Evolutionary conservation across 2,888 invertebrate genomes (phyloP).

Genomic region (Pseudococcus viburni): DNA sequence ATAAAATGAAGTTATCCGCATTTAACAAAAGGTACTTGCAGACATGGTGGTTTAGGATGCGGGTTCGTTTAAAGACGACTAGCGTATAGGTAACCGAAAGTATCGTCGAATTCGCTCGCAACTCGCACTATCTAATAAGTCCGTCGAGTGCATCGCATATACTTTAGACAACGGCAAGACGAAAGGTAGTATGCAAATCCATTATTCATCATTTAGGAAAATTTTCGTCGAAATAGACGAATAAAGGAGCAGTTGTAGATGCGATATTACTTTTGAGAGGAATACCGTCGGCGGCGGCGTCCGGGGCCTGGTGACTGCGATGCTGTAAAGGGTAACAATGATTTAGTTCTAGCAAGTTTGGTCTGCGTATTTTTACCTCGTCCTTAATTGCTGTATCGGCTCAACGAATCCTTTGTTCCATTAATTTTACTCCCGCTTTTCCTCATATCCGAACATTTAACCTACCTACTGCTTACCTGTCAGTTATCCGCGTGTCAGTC

Average conservation of each 20-base stretch:
- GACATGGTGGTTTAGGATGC: background rate
- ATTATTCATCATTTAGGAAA: constrained; percentile 38
- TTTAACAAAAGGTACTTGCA: background rate
- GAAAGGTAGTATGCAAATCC: background rate
- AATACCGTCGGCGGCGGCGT: background rate
- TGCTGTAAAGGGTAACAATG: constrained; percentile 27
- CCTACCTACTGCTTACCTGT: constrained; percentile 31
- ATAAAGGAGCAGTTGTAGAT: background rate
- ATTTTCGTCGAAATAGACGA: constrained; percentile 18
- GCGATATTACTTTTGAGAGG: constrained; percentile 37
- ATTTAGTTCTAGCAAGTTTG: constrained; percentile 37
- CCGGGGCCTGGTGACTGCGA: background rate
- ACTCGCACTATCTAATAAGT: background rate
- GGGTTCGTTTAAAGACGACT: too few relatives aligned
- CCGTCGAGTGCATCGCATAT: background rate
- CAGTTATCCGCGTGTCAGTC: constrained; percentile 46
- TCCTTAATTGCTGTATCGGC: constrained; percentile 52
- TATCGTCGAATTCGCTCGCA: background rate
- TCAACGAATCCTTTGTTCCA: constrained; percentile 51
- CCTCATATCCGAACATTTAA: constrained; percentile 38
- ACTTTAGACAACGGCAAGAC: background rate
- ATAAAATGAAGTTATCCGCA: constrained; percentile 10
- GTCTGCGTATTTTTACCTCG: constrained; percentile 37
- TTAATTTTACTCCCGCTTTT: constrained; percentile 24
- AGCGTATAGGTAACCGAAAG: too few relatives aligned